Percentiles rank a stretch among this genome's conserved stretches.
Conservation (phyloP, 2,888 invertebrate genomes). For the Oxyscelio sp. region DNA sequence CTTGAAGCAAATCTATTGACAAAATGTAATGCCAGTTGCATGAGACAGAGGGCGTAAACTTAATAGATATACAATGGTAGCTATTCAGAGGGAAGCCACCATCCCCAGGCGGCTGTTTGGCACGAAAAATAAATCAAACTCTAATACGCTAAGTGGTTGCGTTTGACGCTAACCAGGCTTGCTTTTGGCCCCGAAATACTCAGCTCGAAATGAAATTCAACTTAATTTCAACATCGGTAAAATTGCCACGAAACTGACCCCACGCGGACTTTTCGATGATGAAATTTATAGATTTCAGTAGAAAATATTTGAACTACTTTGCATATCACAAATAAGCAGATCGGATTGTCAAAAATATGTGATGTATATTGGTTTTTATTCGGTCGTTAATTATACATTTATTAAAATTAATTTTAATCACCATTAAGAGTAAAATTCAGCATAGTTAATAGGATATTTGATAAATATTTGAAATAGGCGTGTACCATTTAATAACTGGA, state of each 20-base stretch:
- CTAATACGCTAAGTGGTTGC: constrained; percentile 89
- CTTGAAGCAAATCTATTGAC: constrained; percentile 60
- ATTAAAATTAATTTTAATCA: no score
- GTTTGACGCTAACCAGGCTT: constrained; percentile 88
- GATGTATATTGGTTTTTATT: constrained; percentile 9
- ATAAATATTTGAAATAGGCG: no score
- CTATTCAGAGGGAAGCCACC: constrained; percentile 81
- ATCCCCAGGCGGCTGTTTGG: constrained; percentile 86
- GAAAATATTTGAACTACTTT: no score
- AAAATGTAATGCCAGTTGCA: constrained; percentile 49
- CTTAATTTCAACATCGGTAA: constrained; percentile 83
- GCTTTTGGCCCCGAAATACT: constrained; percentile 61
- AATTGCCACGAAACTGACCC: constrained; percentile 64
- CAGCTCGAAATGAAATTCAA: constrained; percentile 86
- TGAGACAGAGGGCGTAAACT: constrained; percentile 56
- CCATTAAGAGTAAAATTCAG: no score
- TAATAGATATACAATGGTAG: constrained; percentile 87
- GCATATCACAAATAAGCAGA: no score
- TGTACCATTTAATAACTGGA: no score
- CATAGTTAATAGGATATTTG: no score
- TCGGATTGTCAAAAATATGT: constrained; percentile 11
- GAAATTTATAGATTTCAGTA: constrained; percentile 23
- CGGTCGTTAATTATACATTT: constrained; percentile 38
- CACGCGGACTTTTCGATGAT: constrained; percentile 31
- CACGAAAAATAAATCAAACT: constrained; percentile 88